Percentiles rank a stretch among this genome's conserved stretches.
These are phyloP conservation scores for Micrastur ruficollis DNA, from an alignment of 2,797 vertebrate species.

Conservation along the genomic window DNA sequence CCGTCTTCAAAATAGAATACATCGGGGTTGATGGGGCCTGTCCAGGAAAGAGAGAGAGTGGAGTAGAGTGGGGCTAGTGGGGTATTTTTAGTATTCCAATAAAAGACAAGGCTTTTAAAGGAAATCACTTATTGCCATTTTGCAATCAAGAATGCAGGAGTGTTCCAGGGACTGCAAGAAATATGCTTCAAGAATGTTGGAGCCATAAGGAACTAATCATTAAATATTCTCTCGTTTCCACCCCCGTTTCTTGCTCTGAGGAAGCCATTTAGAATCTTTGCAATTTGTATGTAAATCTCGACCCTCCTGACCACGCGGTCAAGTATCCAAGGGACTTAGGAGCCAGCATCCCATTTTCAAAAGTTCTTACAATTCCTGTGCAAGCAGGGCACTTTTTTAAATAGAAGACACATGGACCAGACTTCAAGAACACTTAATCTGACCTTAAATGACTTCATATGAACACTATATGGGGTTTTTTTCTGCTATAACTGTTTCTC, in stretches of 20 bases:
- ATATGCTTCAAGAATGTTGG: slow-evolving; percentile 64
- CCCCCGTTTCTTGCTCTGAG: slow-evolving; percentile 30
- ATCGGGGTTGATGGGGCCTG: slow-evolving; percentile 55
- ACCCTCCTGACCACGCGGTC: background rate
- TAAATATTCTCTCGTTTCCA: slow-evolving; percentile 53
- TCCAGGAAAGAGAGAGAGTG: slow-evolving; percentile 47
- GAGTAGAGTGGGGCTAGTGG: background rate
- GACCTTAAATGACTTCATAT: background rate
- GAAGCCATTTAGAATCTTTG: background rate
- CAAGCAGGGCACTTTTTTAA: slow-evolving; percentile 20
- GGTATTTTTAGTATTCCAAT: slow-evolving; percentile 68
- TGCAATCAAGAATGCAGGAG: slow-evolving; percentile 72
- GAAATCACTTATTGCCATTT: slow-evolving; percentile 64
- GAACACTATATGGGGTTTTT: background rate
- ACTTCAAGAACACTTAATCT: slow-evolving; percentile 30
- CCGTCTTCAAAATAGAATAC: slow-evolving; percentile 72
- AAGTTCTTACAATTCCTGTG: slow-evolving; percentile 14
- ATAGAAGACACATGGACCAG: slow-evolving; percentile 37
- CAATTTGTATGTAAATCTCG: slow-evolving; percentile 32
- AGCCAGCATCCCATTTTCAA: slow-evolving; percentile 15
- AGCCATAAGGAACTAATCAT: slow-evolving; percentile 74
- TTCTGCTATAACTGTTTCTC: background rate
- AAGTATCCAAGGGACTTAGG: background rate
- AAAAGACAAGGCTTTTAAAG: slow-evolving; percentile 61
- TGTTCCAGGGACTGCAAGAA: slow-evolving; percentile 69